Evolutionary conservation across 2,113 vertebrate species (phyloP).

Genomic region (Nycticorax nycticorax): DNA sequence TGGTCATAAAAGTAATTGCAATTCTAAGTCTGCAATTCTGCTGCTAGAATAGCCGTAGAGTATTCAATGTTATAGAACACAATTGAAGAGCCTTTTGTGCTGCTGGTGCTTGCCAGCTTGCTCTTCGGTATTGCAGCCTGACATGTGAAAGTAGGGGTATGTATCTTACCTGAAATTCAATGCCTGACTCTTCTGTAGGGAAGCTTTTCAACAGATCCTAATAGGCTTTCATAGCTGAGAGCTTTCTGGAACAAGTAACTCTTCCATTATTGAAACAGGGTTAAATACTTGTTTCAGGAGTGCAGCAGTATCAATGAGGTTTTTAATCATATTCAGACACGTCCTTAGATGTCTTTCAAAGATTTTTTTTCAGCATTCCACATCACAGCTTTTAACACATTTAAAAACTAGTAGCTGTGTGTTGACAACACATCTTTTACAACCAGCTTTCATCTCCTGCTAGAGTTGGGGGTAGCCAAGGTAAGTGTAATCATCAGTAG

Average conservation of each 20-base stretch:
- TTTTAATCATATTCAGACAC: neutral
- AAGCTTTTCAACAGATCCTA: neutral
- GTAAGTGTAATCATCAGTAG: neutral
- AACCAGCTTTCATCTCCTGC: neutral
- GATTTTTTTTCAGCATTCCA: neutral
- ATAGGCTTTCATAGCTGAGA: neutral
- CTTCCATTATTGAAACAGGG: neutral
- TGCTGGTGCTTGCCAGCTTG: neutral
- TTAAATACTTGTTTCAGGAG: neutral
- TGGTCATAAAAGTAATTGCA: neutral
- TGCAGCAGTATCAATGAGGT: neutral
- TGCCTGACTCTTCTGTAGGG: neutral
- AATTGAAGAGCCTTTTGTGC: neutral
- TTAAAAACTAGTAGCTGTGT: neutral
- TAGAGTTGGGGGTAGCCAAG: neutral
- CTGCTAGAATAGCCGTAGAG: neutral
- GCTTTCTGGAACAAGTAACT: neutral
- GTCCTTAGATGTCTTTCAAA: neutral
- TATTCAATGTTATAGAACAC: rapidly evolving
- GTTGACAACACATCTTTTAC: neutral
- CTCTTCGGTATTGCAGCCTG: neutral
- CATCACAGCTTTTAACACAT: neutral
- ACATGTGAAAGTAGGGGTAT: neutral
- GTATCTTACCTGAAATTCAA: neutral
- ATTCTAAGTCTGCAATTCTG: neutral